These are phyloP conservation scores for Numenius arquata DNA, from an alignment of 2,113 vertebrate species.

Conservation along the genomic window DNA sequence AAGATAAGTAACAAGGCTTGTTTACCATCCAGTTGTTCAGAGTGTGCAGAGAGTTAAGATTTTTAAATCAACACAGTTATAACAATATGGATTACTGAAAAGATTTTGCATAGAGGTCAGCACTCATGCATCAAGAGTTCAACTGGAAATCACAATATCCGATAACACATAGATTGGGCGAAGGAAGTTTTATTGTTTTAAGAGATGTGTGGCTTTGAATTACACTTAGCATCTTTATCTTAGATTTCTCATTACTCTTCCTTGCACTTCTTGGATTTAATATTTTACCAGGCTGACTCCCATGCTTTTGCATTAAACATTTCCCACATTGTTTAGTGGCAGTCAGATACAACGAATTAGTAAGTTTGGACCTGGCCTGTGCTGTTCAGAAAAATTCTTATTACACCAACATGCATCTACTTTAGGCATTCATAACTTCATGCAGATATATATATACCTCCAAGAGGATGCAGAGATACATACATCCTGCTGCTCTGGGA, in stretches of 20 bases:
- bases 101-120: background rate
- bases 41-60: background rate
- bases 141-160: background rate
- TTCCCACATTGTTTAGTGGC: background rate
- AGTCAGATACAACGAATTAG: background rate
- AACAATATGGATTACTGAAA: conserved; percentile 1
- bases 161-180: background rate
- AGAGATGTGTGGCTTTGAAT: background rate
- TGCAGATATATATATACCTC: background rate
- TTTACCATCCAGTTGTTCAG: conserved; percentile 14
- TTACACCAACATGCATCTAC: background rate
- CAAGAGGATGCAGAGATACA: background rate
- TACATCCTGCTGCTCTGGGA: background rate
- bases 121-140: background rate
- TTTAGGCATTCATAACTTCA: background rate
- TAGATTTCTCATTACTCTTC: background rate
- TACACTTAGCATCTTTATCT: background rate
- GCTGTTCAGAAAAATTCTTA: background rate
- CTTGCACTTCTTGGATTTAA: background rate
- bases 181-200: conserved; percentile 20
- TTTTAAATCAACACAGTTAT: background rate
- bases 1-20: conserved; percentile 30
- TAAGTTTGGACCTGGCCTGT: background rate
- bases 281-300: background rate
- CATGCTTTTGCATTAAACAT: background rate